A percentile compares a stretch with the other conserved stretches of the same genome.
These are phyloP conservation scores for Odontophorus gujanensis DNA, from an alignment of 2,113 vertebrate species.

Conservation along the genomic window DNA sequence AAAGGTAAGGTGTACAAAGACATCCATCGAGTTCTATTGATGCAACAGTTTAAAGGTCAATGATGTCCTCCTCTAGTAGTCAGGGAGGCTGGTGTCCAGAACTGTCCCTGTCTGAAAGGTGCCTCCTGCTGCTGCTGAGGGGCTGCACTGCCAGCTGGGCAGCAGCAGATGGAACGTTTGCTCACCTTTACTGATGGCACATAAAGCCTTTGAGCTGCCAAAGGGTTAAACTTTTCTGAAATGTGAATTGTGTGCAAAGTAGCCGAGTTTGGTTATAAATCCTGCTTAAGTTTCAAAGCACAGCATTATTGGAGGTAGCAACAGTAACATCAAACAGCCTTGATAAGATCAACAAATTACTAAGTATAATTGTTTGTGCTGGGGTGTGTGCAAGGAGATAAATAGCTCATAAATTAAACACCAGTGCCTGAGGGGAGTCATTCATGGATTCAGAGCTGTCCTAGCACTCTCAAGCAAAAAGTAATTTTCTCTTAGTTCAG, in stretches of 20 bases:
- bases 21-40: not conserved
- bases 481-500: constrained; percentile 57
- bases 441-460: constrained; percentile 49
- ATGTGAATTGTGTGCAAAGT: not conserved
- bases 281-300: constrained; percentile 66
- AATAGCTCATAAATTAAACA: constrained; percentile 76
- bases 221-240: constrained; percentile 50
- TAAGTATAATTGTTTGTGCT: constrained; percentile 76
- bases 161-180: not conserved
- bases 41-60: not conserved
- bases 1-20: not conserved
- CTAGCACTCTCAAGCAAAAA: constrained; percentile 54
- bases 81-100: not conserved
- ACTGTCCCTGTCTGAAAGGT: fast-evolving
- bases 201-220: not conserved
- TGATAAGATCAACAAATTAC: constrained; percentile 77
- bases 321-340: constrained; percentile 57
- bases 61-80: not conserved
- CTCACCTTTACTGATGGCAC: not conserved
- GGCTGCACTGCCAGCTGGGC: not conserved
- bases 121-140: not conserved
- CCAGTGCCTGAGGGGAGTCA: constrained; percentile 54
- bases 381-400: constrained; percentile 71
- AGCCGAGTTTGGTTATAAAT: constrained; percentile 46
- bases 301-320: constrained; percentile 43